A percentile compares a stretch with the other conserved stretches of the same genome.
Evolutionary conservation across 2,797 vertebrate genomes (phyloP).

Genomic region (Sebastes elongatus): DNA sequence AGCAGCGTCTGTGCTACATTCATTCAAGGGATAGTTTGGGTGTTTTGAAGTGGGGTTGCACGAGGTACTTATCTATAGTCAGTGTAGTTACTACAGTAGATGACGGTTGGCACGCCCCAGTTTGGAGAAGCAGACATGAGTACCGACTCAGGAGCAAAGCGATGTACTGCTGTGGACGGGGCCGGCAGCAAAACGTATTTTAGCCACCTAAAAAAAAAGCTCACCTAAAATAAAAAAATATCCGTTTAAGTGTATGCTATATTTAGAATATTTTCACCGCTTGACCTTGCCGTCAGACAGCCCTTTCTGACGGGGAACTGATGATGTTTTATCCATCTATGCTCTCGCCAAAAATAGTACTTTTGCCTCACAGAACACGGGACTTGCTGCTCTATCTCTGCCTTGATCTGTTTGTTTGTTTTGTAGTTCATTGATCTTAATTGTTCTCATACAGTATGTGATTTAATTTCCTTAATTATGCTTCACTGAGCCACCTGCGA

Average conservation of each 20-base stretch:
- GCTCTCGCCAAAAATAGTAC: neutral
- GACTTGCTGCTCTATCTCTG: neutral
- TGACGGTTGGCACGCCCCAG: no score
- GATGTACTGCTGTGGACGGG: no score
- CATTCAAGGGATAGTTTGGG: no score
- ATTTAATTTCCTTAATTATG: slow-evolving; percentile 17
- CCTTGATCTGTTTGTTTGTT: neutral
- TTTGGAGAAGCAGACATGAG: no score
- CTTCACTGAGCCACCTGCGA: slow-evolving; percentile 8
- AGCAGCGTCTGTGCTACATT: neutral
- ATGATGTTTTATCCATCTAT: neutral
- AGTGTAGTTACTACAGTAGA: no score
- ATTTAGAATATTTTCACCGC: neutral
- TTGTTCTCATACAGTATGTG: slow-evolving; percentile 10
- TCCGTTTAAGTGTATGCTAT: neutral
- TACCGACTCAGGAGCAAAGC: no score
- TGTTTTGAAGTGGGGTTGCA: no score
- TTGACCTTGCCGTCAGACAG: neutral
- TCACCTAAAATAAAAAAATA: no score
- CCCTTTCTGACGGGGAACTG: neutral
- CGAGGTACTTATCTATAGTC: no score
- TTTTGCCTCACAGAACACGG: neutral
- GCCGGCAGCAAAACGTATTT: neutral
- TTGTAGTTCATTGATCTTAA: slow-evolving; percentile 3
- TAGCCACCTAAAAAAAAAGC: no score